phyloP scores from a whole-genome alignment of 2,113 vertebrate species.

The Panthera leo region DNA sequence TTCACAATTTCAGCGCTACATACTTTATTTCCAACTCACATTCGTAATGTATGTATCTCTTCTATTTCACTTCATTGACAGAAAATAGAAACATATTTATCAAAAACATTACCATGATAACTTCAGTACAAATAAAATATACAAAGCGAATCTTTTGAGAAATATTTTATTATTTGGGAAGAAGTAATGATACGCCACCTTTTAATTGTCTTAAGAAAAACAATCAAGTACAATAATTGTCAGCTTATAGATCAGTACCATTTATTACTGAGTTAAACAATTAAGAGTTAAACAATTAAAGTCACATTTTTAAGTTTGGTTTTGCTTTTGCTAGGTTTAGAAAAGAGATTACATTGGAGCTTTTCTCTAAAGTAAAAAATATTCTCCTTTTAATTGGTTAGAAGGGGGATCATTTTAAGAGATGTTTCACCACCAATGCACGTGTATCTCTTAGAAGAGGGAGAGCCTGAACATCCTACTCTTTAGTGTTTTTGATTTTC shows the following conservation, averaged over 20 bases:
- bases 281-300: constrained; percentile 9
- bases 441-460: background rate
- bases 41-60: background rate
- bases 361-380: background rate
- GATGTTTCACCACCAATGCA: background rate
- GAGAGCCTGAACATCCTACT: background rate
- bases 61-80: constrained; percentile 38
- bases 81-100: constrained; percentile 36
- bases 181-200: background rate
- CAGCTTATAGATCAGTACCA: background rate
- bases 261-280: background rate
- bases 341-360: background rate
- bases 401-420: background rate
- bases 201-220: constrained; percentile 6
- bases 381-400: background rate
- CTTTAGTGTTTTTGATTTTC: background rate
- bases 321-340: background rate
- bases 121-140: constrained; percentile 20
- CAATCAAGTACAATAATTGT: background rate
- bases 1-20: background rate
- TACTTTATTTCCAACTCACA: constrained; percentile 22
- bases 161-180: background rate
- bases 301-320: background rate
- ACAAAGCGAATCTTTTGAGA: background rate
- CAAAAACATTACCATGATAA: constrained; percentile 35